Evolutionary conservation across 2,113 vertebrate species (phyloP).

Genomic region (Kryptolebias marmoratus): DNA sequence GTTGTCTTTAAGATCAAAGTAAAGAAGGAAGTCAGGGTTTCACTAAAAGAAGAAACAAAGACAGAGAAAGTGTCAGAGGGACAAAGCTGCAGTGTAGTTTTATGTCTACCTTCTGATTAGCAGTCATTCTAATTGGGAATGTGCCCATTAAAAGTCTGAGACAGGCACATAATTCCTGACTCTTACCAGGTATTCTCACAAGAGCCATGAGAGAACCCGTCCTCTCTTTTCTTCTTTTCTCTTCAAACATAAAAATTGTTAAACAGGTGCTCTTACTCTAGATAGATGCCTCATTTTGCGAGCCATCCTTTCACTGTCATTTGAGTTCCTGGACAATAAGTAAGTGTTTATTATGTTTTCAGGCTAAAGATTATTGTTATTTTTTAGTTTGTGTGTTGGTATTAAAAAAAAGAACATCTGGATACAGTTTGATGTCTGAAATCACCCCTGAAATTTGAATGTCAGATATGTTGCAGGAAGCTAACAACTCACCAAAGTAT

Average conservation of each 20-base stretch:
- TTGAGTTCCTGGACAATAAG: conserved; percentile 46
- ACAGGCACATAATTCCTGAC: conserved; percentile 32
- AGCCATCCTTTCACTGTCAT: conserved; percentile 52
- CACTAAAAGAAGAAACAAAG: conserved; percentile 10
- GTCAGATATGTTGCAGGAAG: background rate
- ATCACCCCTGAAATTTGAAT: background rate
- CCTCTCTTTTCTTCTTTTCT: background rate
- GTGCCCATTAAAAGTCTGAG: conserved; percentile 54
- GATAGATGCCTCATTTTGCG: conserved; percentile 54
- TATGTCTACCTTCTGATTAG: conserved; percentile 42
- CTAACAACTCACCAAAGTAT: background rate
- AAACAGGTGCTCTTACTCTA: conserved; percentile 57
- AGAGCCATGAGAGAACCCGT: conserved; percentile 15
- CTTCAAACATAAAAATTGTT: conserved; percentile 25
- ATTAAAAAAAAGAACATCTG: conserved; percentile 31
- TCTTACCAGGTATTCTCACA: conserved; percentile 47
- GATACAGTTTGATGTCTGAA: background rate
- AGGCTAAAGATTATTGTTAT: conserved; percentile 48
- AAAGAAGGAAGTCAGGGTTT: background rate
- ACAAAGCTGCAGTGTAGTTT: background rate
- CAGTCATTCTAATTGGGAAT: conserved; percentile 52
- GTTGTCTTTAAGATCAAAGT: conserved; percentile 8
- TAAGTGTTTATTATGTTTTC: conserved; percentile 44
- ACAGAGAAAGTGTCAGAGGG: background rate
- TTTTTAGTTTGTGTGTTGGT: conserved; percentile 42